A percentile compares a stretch with the other conserved stretches of the same genome.
Evolutionary conservation across 2,888 invertebrate genomes (phyloP).

Genomic region (Syrista parreyssii): DNA sequence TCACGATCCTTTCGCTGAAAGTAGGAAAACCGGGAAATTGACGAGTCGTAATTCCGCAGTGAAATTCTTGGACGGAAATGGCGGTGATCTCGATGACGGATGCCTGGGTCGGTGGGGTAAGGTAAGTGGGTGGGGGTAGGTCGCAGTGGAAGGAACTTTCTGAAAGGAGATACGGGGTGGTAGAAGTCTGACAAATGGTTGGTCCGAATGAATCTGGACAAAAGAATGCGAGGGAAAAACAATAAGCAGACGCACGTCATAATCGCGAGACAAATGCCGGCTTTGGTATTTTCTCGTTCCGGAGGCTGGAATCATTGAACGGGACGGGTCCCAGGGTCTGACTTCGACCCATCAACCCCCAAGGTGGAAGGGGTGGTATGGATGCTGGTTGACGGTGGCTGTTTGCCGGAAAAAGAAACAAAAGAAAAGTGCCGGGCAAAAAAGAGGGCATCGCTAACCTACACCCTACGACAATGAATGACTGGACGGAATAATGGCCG

Average conservation of each 20-base stretch:
- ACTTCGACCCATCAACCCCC: background rate
- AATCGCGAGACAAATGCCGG: conserved; percentile 29
- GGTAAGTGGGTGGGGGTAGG: background rate
- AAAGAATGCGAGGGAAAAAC: conserved; percentile 23
- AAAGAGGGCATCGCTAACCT: background rate
- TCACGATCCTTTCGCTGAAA: background rate
- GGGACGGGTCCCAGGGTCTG: background rate
- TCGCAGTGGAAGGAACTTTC: no score
- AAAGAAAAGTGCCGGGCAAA: background rate
- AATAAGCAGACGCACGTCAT: conserved; percentile 21
- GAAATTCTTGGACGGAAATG: background rate
- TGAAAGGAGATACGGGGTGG: background rate
- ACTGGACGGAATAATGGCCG: background rate
- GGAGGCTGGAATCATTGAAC: background rate
- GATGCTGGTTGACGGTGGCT: background rate
- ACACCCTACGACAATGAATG: background rate
- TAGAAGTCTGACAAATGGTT: conserved; percentile 18
- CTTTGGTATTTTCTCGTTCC: background rate
- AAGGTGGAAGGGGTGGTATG: background rate
- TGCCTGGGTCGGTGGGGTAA: background rate
- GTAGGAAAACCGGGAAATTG: background rate
- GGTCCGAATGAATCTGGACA: conserved; percentile 21
- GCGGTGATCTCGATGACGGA: background rate
- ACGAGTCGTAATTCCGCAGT: background rate
- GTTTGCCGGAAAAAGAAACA: background rate